phyloP scores from a whole-genome alignment of 2,797 vertebrate species.

The Spinus olivaceus region DNA sequence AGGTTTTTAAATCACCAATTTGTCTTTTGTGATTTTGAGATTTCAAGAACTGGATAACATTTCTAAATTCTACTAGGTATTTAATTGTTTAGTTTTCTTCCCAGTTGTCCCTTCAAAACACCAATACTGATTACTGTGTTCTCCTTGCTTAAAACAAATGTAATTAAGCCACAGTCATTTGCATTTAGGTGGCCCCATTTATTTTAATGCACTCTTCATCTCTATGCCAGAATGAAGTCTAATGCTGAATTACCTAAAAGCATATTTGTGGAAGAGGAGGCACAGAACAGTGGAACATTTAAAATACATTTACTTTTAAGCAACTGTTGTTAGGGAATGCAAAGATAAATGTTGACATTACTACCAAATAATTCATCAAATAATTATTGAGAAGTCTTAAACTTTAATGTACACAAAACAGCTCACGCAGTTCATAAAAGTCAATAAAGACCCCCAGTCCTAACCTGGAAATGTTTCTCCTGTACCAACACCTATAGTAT shows the following conservation, averaged over 20 bases:
- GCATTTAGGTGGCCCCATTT: not conserved
- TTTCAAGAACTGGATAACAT: not conserved
- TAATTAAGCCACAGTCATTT: not conserved
- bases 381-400: not conserved
- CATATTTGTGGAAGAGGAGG: not conserved
- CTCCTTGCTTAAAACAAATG: not conserved
- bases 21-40: slow-evolving; percentile 15
- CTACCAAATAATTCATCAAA: not conserved
- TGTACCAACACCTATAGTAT: not conserved
- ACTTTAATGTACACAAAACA: not conserved
- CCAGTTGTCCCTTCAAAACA: not conserved
- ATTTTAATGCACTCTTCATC: not conserved
- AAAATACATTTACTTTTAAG: not conserved
- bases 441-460: not conserved
- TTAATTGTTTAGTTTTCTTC: not conserved
- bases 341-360: not conserved
- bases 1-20: slow-evolving; percentile 25
- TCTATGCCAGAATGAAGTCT: not conserved
- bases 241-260: not conserved
- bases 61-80: not conserved
- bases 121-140: not conserved
- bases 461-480: not conserved
- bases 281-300: not conserved
- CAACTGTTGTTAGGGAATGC: not conserved
- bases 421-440: not conserved